Evolutionary conservation across 2,113 vertebrate species (phyloP), one percentile per base, ranked within the genome.

Genomic region (Pavo muticus): DNA sequence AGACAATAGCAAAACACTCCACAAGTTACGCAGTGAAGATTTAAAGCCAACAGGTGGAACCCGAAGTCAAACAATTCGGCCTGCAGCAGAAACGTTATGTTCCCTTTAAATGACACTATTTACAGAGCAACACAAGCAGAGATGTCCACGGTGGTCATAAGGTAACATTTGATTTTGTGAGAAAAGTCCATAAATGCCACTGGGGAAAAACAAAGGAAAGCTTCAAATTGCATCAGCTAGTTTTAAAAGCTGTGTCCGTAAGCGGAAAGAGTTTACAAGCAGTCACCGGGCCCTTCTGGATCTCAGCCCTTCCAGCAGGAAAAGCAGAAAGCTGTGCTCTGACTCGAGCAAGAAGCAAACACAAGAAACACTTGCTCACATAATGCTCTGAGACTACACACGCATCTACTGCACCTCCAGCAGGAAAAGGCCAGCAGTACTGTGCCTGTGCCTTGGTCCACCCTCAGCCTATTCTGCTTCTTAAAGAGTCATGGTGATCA

Each of bases 121-220:
- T 6, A 37, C 86, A 70, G 56, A 84, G 35, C 68, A 65, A 9
- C 0, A 11, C 20, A 72, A n/a, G 57, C 57, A 91, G 78, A 82
- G 16, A 37, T 7, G 32, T 56, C 44, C 35, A 17, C 0, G 20
- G 2, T 1, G 4, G 17, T 71, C 32, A 35, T 13, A 15, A 35
- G 14, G 68, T 2, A 20, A 21, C 25, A 32, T 16, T 9, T 16
- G 48, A 35, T 25, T 91, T 61, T 40, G 47, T 57, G 48, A 79
- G 65, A 30, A 20, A 48, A 68, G 29, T 45, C 24, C 16, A 12
- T 17, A 19, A 50, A 6, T 71, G 44, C 67, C 39, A 21, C 2
- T 9, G 7, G 44, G 30, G 29, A 56, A 47, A 56, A 60, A 20
- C 65, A 61, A 60, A 64, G 50, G 2, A 14, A 64, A 61, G 2